Conservation (phyloP, 2,113 vertebrate genomes). For the Pongo pygmaeus region DNA sequence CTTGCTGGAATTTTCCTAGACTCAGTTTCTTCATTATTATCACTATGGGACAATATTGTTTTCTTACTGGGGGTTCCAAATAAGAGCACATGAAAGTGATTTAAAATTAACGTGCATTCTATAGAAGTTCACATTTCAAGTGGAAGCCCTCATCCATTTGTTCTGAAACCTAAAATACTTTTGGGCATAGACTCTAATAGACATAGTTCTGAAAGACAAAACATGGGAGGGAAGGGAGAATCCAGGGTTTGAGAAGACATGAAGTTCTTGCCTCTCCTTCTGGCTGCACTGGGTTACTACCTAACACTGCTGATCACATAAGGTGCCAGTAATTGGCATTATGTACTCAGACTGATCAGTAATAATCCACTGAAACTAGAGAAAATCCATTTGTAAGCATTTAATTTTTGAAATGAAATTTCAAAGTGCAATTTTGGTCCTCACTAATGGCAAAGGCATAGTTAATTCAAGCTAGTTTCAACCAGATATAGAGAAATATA, state of each 20-base stretch:
- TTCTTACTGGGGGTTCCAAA: neutral
- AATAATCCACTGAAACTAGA: neutral
- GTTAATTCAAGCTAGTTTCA: constrained; percentile 46
- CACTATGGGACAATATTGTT: neutral
- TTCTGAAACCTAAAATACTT: neutral
- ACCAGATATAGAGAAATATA: neutral
- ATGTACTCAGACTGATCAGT: neutral
- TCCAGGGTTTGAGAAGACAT: neutral
- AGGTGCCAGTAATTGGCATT: neutral
- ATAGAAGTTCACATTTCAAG: neutral
- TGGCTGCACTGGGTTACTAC: rapidly evolving
- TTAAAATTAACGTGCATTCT: neutral
- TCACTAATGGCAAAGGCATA: constrained; percentile 41
- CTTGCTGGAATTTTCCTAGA: neutral
- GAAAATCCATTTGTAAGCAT: constrained; percentile 32
- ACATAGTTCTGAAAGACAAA: neutral
- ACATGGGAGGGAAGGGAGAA: neutral
- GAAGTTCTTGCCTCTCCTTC: neutral
- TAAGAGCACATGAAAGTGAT: neutral
- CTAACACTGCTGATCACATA: neutral
- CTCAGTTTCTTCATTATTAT: neutral
- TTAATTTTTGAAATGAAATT: constrained; percentile 56
- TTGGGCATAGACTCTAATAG: neutral
- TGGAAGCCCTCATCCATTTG: neutral
- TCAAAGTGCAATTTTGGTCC: neutral